Percentiles rank a stretch among this genome's conserved stretches.
Evolutionary conservation across 53 echinoderm and acorn worm species (phyloP).

Genomic region (Mesocentrotus franciscanus): DNA sequence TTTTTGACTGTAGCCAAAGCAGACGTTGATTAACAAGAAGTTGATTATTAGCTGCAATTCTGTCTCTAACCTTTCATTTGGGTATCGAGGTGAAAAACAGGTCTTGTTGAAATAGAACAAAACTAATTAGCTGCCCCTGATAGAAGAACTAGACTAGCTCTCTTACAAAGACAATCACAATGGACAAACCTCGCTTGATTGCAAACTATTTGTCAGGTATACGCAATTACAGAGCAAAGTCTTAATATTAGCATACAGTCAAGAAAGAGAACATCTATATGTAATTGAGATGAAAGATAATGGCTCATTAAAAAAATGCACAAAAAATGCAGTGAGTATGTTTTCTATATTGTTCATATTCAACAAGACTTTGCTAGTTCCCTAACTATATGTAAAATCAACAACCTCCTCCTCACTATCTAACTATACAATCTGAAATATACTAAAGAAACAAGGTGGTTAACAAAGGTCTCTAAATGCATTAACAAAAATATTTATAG

Average conservation of each 20-base stretch:
- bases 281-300: not conserved
- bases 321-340: too few species aligned
- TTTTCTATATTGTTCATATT: too few species aligned
- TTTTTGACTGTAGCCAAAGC: not conserved
- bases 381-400: too few species aligned
- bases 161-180: not conserved
- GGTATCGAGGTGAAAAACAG: not conserved
- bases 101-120: slow-evolving; percentile 20
- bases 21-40: not conserved
- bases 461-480: too few species aligned
- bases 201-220: not conserved
- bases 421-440: too few species aligned
- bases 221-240: not conserved
- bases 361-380: too few species aligned
- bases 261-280: not conserved
- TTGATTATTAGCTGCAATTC: not conserved
- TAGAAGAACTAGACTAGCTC: not conserved
- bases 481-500: too few species aligned
- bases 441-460: too few species aligned
- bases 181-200: not conserved
- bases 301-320: too few species aligned
- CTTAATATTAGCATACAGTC: not conserved
- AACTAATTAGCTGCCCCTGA: not conserved
- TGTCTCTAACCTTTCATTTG: not conserved
- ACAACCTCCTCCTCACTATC: too few species aligned